A percentile compares a stretch with the other conserved stretches of the same genome.
phyloP scores from a whole-genome alignment of 2,888 invertebrate genomes.

The Formica aserva region DNA sequence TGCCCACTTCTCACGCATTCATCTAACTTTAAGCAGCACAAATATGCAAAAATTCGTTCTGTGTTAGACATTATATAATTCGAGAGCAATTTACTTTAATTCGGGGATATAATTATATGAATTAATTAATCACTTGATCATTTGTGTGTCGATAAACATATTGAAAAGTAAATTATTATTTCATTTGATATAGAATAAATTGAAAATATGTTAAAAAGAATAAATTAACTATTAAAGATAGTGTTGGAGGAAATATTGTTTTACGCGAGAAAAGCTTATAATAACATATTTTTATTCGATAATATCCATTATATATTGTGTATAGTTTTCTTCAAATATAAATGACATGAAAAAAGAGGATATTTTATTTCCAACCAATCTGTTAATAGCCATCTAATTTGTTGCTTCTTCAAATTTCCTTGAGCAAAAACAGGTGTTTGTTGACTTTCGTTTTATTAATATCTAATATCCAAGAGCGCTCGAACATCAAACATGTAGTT shows the following conservation, averaged over 20 bases:
- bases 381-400: conserved; percentile 13
- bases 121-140: not conserved
- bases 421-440: conserved; percentile 63
- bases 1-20: not conserved
- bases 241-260: not conserved
- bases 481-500: conserved; percentile 35
- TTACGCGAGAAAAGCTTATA: not conserved
- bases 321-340: conserved; percentile 2
- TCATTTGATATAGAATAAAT: conserved; percentile 8
- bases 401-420: conserved; percentile 15
- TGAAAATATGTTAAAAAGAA: not conserved
- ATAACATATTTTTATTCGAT: conserved; percentile 11
- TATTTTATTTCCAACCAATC: not conserved
- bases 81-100: not conserved
- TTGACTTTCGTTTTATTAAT: conserved; percentile 41
- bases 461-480: conserved; percentile 24
- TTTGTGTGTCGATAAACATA: not conserved
- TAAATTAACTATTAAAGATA: not conserved
- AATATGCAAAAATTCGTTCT: not conserved
- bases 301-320: not conserved
- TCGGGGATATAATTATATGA: not conserved
- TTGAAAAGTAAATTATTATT: not conserved
- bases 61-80: conserved; percentile 1
- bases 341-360: conserved; percentile 11
- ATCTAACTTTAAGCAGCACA: not conserved